phyloP scores from a whole-genome alignment of 2,888 invertebrate genomes.

The Coleophora deauratella region DNA sequence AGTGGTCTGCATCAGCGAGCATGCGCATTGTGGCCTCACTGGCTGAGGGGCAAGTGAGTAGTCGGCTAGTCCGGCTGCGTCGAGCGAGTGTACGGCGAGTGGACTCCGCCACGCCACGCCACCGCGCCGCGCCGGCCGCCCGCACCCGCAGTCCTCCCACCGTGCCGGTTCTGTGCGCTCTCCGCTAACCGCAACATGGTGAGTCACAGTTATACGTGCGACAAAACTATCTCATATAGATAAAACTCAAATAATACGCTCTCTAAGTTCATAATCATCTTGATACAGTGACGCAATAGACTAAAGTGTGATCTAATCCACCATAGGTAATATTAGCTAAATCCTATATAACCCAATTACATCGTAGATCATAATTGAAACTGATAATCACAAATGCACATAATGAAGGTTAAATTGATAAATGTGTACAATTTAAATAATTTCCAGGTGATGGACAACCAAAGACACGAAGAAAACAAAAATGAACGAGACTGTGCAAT shows the following conservation, averaged over 20 bases:
- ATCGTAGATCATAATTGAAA: constrained; percentile 1
- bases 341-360: constrained; percentile 33
- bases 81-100: no score
- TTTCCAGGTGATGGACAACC: constrained; percentile 72
- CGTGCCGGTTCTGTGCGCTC: constrained; percentile 66
- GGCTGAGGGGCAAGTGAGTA: constrained; percentile 55
- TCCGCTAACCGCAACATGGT: constrained; percentile 68
- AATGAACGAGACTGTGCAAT: constrained; percentile 59
- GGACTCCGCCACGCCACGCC: constrained; percentile 38
- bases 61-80: constrained; percentile 18
- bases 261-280: no score
- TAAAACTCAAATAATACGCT: constrained; percentile 27
- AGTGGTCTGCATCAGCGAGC: constrained; percentile 62
- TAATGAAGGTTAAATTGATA: constrained; percentile 32
- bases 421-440: neutral
- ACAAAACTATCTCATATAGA: constrained; percentile 48
- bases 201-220: constrained; percentile 64
- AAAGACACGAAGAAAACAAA: constrained; percentile 52
- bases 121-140: constrained; percentile 55
- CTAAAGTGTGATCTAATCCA: no score
- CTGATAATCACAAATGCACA: constrained; percentile 4
- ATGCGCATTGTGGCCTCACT: constrained; percentile 50
- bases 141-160: constrained; percentile 64
- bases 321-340: no score
- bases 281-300: no score